phyloP scores from a whole-genome alignment of 2,888 invertebrate genomes.

The Cabera pusaria region DNA sequence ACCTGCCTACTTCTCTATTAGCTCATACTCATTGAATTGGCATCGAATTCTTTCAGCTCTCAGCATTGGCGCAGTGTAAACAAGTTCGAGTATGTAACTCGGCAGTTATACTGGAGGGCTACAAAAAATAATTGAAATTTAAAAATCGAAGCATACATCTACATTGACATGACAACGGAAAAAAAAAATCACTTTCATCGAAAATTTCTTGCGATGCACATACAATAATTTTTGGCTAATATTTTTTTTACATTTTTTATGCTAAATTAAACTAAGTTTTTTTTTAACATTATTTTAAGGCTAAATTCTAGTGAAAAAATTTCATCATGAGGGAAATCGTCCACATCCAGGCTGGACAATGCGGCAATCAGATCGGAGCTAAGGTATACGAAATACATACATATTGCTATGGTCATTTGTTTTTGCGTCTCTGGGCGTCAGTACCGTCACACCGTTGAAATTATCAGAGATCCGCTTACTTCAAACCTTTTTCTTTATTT shows the following conservation, averaged over 20 bases:
- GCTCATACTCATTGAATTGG: too few species aligned
- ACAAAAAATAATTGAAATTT: slow-evolving; percentile 1
- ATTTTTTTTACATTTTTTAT: slow-evolving; percentile 48
- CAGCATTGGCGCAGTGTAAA: too few species aligned
- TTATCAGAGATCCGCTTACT: too few species aligned
- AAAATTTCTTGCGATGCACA: slow-evolving; percentile 59
- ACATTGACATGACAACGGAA: slow-evolving; percentile 45
- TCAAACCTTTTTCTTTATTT: too few species aligned
- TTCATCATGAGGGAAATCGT: slow-evolving; percentile 90
- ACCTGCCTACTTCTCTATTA: too few species aligned
- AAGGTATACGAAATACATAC: too few species aligned
- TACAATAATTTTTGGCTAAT: slow-evolving; percentile 35
- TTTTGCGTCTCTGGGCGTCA: too few species aligned
- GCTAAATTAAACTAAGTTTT: slow-evolving; percentile 45
- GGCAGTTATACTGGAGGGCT: too few species aligned
- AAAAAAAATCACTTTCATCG: slow-evolving; percentile 34
- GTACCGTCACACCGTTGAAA: too few species aligned
- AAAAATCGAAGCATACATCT: slow-evolving; percentile 29
- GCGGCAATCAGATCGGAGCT: slow-evolving; percentile 88
- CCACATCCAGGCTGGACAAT: slow-evolving; percentile 86
- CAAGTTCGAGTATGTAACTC: too few species aligned
- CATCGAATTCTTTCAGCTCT: too few species aligned
- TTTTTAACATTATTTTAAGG: slow-evolving; percentile 42
- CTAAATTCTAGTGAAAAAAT: slow-evolving; percentile 60
- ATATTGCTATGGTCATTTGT: too few species aligned